A percentile compares a stretch with the other conserved stretches of the same genome.
phyloP scores from a whole-genome alignment of 2,888 invertebrate genomes.

The Hirtodrosophila confusa region DNA sequence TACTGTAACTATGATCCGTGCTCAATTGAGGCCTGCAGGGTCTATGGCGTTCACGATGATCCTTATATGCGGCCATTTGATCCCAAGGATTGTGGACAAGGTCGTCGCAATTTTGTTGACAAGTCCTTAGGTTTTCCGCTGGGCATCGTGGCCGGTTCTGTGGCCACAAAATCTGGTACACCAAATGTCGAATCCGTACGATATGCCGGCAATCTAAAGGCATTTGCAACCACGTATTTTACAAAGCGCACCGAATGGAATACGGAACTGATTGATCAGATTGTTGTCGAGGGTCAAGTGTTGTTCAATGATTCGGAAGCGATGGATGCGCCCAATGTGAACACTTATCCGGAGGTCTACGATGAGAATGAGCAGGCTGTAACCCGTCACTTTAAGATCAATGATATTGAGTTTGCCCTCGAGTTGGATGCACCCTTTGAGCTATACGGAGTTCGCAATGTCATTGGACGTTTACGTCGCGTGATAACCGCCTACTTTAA shows the following conservation, averaged over 20 bases:
- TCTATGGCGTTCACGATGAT: conserved; percentile 65
- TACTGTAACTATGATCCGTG: conserved; percentile 51
- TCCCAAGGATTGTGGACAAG: conserved; percentile 43
- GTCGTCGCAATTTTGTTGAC: conserved; percentile 38
- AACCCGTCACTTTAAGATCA: conserved; percentile 72
- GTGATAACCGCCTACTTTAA: conserved; percentile 67
- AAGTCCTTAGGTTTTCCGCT: conserved; percentile 66
- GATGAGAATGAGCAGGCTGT: conserved; percentile 69
- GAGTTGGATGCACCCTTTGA: conserved; percentile 65
- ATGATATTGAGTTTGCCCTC: conserved; percentile 75
- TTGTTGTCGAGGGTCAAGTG: conserved; percentile 76
- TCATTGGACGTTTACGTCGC: conserved; percentile 48
- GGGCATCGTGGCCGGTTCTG: conserved; percentile 62
- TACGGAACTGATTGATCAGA: conserved; percentile 68
- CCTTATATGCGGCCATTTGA: conserved; percentile 49
- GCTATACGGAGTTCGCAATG: conserved; percentile 31
- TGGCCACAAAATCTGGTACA: conserved; percentile 38
- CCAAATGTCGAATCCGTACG: conserved; percentile 56
- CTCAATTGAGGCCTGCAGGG: conserved; percentile 52
- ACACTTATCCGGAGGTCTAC: conserved; percentile 58
- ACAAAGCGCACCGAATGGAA: conserved; percentile 79
- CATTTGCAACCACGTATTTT: conserved; percentile 77
- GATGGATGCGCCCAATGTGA: conserved; percentile 34
- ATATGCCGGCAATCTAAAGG: conserved; percentile 75
- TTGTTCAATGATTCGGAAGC: conserved; percentile 61